Conservation (phyloP, 64 coral and sea anemone genomes). For the Pocillopora damicornis region DNA sequence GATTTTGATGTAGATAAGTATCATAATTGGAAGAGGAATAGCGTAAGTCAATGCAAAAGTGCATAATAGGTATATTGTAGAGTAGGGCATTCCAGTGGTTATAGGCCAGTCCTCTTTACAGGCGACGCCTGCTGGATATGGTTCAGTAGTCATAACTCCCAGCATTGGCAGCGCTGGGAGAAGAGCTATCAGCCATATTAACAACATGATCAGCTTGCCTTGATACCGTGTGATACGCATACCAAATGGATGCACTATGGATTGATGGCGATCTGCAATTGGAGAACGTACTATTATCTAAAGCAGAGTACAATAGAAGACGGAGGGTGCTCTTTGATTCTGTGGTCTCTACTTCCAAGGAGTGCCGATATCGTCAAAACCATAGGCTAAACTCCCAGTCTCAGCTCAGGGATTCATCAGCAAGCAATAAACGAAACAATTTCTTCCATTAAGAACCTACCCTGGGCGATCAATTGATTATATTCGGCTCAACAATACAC, state of each 20-base stretch:
- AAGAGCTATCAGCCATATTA: slow-evolving; percentile 86
- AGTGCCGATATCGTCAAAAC: too few relatives aligned
- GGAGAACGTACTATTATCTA: background rate
- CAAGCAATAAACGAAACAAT: too few relatives aligned
- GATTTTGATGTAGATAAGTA: slow-evolving; percentile 84
- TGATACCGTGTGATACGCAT: slow-evolving; percentile 68
- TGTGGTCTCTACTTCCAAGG: too few relatives aligned
- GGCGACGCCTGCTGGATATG: background rate
- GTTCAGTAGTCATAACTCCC: slow-evolving; percentile 40
- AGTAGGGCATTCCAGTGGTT: slow-evolving; percentile 5
- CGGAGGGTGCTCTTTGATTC: too few relatives aligned
- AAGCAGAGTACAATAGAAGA: too few relatives aligned
- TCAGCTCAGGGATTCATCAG: too few relatives aligned
- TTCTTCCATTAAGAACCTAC: too few relatives aligned
- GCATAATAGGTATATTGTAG: slow-evolving; percentile 35
- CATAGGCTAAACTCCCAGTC: too few relatives aligned
- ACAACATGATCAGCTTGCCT: slow-evolving; percentile 73
- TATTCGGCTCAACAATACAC: too few relatives aligned
- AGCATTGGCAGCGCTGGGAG: slow-evolving; percentile 85
- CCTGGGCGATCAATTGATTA: too few relatives aligned
- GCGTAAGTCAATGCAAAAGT: slow-evolving; percentile 78
- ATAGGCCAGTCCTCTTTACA: slow-evolving; percentile 55
- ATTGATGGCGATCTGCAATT: slow-evolving; percentile 86
- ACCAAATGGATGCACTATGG: slow-evolving; percentile 87
- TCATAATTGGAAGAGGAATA: slow-evolving; percentile 80